Conservation (phyloP, 2,797 vertebrate genomes). For the Pelochelys cantorii region DNA sequence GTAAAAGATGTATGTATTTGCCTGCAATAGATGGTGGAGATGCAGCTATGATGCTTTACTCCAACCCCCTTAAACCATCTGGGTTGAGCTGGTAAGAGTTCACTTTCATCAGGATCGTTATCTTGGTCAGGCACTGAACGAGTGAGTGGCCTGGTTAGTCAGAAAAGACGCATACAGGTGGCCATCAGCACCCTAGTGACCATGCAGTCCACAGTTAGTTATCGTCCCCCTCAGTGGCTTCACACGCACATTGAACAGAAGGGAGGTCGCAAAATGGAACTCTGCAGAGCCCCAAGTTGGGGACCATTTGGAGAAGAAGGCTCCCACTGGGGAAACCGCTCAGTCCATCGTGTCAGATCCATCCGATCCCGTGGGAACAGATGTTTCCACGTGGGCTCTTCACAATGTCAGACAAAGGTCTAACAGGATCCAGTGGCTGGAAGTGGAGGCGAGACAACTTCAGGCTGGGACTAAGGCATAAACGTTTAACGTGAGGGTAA, state of each 20-base stretch:
- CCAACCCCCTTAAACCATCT: neutral
- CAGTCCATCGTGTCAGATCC: neutral
- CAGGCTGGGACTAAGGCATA: neutral
- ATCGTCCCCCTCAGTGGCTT: neutral
- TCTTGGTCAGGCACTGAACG: neutral
- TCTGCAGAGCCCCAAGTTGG: rapidly evolving
- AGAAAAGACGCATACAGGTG: neutral
- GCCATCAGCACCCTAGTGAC: no score
- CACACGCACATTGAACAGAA: neutral
- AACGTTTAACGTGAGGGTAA: neutral
- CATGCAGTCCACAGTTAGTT: neutral
- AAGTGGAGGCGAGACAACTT: neutral
- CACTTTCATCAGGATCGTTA: neutral
- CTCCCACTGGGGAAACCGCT: neutral
- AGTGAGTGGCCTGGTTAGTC: neutral
- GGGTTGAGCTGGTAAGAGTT: neutral
- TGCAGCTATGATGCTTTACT: neutral
- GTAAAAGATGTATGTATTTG: neutral
- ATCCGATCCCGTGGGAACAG: neutral
- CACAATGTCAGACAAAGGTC: neutral
- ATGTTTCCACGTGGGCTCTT: neutral
- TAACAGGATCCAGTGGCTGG: neutral
- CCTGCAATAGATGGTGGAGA: rapidly evolving
- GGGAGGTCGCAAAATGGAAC: neutral
- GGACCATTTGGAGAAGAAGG: neutral